Evolutionary conservation across 2,113 vertebrate species (phyloP).

Genomic region (Trichomycterus rosablanca): DNA sequence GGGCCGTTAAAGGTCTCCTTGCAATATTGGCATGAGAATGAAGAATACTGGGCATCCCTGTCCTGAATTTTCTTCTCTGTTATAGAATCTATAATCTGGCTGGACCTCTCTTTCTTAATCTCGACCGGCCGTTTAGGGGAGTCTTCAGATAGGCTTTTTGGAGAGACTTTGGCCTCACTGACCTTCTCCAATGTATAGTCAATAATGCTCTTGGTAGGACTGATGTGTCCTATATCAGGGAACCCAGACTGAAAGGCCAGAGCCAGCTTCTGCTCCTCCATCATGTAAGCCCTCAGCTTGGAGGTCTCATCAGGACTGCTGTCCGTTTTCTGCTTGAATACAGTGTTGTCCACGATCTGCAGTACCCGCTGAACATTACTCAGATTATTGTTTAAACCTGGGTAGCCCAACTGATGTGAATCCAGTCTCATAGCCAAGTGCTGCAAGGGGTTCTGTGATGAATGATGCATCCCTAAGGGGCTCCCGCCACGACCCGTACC

Average conservation of each 20-base stretch:
- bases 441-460: constrained; percentile 86
- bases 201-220: constrained; percentile 92
- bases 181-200: constrained; percentile 94
- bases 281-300: constrained; percentile 90
- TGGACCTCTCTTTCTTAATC: constrained; percentile 84
- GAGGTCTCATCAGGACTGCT: constrained; percentile 85
- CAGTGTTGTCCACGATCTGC: constrained; percentile 93
- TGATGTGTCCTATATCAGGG: constrained; percentile 81
- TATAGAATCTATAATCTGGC: constrained; percentile 75
- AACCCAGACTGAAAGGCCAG: constrained; percentile 81
- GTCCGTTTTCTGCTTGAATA: constrained; percentile 90
- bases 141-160: constrained; percentile 84
- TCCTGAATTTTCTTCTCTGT: constrained; percentile 81
- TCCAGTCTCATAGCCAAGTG: constrained; percentile 87
- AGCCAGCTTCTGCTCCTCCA: constrained; percentile 60
- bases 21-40: constrained; percentile 93
- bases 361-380: constrained; percentile 92
- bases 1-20: constrained; percentile 90
- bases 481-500: constrained; percentile 81
- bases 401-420: constrained; percentile 76
- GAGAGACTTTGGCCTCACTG: constrained; percentile 91
- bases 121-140: constrained; percentile 82
- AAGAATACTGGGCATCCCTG: constrained; percentile 77
- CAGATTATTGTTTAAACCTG: constrained; percentile 79
- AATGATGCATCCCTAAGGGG: constrained; percentile 78